These are phyloP conservation scores for Caradrina kadenii DNA, from an alignment of 2,888 invertebrate species.

Conservation along the genomic window DNA sequence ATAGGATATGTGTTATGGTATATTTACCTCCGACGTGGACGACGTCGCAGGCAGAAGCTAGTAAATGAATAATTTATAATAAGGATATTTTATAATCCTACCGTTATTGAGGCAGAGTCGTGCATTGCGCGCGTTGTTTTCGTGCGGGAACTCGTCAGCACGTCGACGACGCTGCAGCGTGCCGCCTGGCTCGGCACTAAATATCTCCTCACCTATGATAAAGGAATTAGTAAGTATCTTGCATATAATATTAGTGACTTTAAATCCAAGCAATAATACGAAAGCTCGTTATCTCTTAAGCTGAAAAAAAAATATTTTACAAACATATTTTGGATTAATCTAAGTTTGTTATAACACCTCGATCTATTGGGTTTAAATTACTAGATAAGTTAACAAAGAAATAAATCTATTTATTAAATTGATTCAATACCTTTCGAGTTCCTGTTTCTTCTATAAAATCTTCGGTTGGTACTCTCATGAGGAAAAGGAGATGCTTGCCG, in stretches of 20 bases:
- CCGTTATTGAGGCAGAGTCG: constrained; percentile 85
- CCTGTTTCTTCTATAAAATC: constrained; percentile 85
- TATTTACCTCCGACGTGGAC: too few species aligned
- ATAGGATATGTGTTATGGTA: neutral
- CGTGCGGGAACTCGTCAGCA: constrained; percentile 84
- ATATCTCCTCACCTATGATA: constrained; percentile 84
- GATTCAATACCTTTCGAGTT: constrained; percentile 81
- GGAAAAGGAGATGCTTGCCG: constrained; percentile 93
- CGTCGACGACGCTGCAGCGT: constrained; percentile 83
- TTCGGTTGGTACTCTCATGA: constrained; percentile 92
- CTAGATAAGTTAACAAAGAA: neutral
- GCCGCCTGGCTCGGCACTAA: constrained; percentile 78
- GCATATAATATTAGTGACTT: too few species aligned
- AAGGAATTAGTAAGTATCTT: neutral
- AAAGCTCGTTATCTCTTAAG: too few species aligned
- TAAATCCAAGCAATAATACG: too few species aligned
- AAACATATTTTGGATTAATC: too few species aligned
- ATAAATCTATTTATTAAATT: too few species aligned
- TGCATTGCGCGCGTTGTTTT: constrained; percentile 79
- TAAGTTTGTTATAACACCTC: too few species aligned
- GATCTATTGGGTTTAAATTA: too few species aligned
- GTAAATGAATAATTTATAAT: too few species aligned
- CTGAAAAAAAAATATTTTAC: too few species aligned
- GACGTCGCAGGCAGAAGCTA: too few species aligned
- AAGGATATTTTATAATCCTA: constrained; percentile 55